Base-by-base conservation (phyloP, 2,797 vertebrate genomes). In the Cygnus olor region DNA sequence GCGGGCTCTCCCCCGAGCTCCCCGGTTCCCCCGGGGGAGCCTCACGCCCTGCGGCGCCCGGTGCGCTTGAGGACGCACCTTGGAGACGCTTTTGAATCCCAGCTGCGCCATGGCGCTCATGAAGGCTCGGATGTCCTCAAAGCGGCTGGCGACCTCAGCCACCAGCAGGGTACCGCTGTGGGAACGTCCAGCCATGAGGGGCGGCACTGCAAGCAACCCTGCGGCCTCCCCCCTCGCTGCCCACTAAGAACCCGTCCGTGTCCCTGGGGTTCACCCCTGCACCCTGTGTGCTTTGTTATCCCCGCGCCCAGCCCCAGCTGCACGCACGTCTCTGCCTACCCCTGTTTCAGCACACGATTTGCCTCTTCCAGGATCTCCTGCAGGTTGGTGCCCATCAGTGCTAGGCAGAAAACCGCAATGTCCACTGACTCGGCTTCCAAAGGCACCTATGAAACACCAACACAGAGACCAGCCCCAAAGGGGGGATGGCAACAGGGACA, bases 301-400 rank as follows among this genome's bases (percentile, higher is more conserved):
- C 22, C 30, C 1, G 2, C 25, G 20, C 21, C 25, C 61, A 36
- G 24, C 16, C 36, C 58, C 14, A 10, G 16, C 36, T 30, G 15
- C n/a, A 1, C 5, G 1, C 9, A 0, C 1, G 0, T 4, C 45
- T 3, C 15, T 24, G 51, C 94, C 73, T 98, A 99, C 99, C 98
- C 98, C 66, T 83, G 96, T 85, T 98, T 98, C 80, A 99, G 96
- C 47, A 99, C 98, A 3, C 99, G 98, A 96, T 98, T 99, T 83
- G 99, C 99, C 96, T 99, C 99, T 16, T 94, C 96, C 15, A 99
- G 96, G 93, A 99, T 99, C 89, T 99, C 99, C 30, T 90, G 85
- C 89, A 99, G 98, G 94, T 99, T 99, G 82, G 99, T 99, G 74
- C 99, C 99, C 99, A 99, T 99, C 91, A 99, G 98, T 2, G 99